These are phyloP conservation scores for Narcine bancroftii DNA, from an alignment of 2,113 vertebrate genomes.

Conservation along the genomic window DNA sequence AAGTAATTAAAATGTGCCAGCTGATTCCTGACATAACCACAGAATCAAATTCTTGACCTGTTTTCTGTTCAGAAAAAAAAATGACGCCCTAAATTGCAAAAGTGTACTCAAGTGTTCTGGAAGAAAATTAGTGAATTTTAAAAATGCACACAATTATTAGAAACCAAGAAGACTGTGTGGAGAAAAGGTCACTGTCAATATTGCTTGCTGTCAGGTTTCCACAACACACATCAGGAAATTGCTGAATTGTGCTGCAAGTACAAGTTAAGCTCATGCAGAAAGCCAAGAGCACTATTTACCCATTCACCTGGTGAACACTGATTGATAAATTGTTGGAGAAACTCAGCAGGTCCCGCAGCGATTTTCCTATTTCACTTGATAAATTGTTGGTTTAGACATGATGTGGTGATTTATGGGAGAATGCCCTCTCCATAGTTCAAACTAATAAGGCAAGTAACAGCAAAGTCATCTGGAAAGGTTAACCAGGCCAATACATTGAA, in stretches of 20 bases:
- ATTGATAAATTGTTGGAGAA: no score
- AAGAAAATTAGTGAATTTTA: background rate
- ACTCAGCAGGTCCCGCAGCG: no score
- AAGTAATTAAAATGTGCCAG: slow-evolving; percentile 29
- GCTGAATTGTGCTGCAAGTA: background rate
- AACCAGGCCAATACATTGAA: background rate
- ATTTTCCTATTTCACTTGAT: background rate
- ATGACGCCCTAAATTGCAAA: background rate
- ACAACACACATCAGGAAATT: background rate
- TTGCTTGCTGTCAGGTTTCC: no score
- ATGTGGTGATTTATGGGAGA: background rate
- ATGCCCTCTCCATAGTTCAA: background rate
- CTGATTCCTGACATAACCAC: slow-evolving; percentile 8
- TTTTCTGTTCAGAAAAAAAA: background rate
- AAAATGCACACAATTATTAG: background rate
- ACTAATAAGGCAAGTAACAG: background rate
- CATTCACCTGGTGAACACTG: no score
- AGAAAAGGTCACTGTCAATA: no score
- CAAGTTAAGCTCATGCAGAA: background rate
- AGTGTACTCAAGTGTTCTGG: background rate
- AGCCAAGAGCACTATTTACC: background rate
- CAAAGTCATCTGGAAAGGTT: background rate
- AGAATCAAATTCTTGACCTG: slow-evolving; percentile 2
- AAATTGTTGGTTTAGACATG: background rate
- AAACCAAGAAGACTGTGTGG: background rate